phyloP scores from a whole-genome alignment of 2,797 vertebrate species.

The Orestias chungarensis region DNA sequence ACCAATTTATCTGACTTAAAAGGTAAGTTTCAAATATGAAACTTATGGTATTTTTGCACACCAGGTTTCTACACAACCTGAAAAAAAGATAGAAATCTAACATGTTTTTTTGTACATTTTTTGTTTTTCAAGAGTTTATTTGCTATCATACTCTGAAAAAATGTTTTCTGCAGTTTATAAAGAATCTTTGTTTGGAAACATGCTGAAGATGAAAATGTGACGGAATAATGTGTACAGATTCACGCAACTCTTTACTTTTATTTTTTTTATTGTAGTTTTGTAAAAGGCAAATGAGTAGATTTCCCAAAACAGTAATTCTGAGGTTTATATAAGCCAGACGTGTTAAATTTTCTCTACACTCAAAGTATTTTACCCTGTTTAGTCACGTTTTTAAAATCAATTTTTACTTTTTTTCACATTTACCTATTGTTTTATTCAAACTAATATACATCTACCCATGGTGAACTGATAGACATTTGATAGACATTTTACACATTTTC shows the following conservation, averaged over 20 bases:
- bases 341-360: slow-evolving; percentile 15
- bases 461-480: slow-evolving; percentile 32
- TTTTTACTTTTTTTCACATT: slow-evolving; percentile 3
- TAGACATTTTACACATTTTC: slow-evolving; percentile 24
- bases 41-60: background rate
- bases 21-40: background rate
- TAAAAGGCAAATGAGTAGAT: background rate
- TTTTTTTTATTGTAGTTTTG: background rate
- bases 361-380: slow-evolving; percentile 68
- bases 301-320: slow-evolving; percentile 4
- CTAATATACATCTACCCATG: slow-evolving; percentile 23
- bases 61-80: background rate
- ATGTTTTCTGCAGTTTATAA: no score
- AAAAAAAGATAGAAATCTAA: no score
- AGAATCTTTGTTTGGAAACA: no score
- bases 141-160: background rate
- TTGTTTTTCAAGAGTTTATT: background rate
- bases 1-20: background rate
- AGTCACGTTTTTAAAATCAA: slow-evolving; percentile 35
- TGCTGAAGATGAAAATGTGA: background rate
- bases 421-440: slow-evolving; percentile 13
- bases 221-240: background rate
- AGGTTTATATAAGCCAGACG: slow-evolving; percentile 7
- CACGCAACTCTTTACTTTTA: background rate
- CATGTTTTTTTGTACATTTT: no score